Base-by-base conservation (phyloP, 1,140 invertebrate species). In the Telenomus remus region DNA sequence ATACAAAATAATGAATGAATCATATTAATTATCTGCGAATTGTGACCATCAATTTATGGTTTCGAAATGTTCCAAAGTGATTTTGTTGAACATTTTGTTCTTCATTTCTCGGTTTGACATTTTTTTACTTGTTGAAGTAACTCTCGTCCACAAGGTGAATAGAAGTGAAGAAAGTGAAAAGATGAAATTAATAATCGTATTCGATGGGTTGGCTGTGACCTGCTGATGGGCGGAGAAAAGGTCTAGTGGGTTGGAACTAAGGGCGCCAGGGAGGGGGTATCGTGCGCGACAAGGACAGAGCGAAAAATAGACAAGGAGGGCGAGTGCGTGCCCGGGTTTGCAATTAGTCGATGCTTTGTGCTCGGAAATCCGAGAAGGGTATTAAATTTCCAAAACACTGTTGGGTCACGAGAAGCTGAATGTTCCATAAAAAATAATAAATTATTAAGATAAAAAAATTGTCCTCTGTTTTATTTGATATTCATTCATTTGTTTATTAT, bases 341-440 rank as follows among this genome's bases (percentile, higher is more conserved):
- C 71, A 74, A 75, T 75, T 61, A 68, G 70, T 35, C 65, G 69
- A 76, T 84, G 64, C 76, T 84, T 79, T 76, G 77, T 82, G 53
- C 74, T 77, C 77, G 77, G 78, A 82, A 85, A 81, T 80, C 71
- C 55, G 71, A 87, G 84, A 83, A 79, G 84, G 80, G 83, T 86
- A 82, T 87, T 82, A 50, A 65, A 68, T 86, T 86, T 82, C 84
- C 63, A 82, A 85, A 86, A 84, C 80, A 84, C 53, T 72, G 56
- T 56, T 59, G 39, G 43, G 49, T 48, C 71, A 48, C 47, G 75
- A 66, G 66, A 79, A 73, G 54, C 15, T 51, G 39, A 12, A 53
- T 35, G 44, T 39, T 13, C 13, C 8, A 27, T 49, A 47, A 34
- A 46, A 57, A 49, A 35, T 4, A 39, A 39, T 2, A 1, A 39